Conservation (phyloP, 1,140 invertebrate genomes). For the Neelides sp. region DNA sequence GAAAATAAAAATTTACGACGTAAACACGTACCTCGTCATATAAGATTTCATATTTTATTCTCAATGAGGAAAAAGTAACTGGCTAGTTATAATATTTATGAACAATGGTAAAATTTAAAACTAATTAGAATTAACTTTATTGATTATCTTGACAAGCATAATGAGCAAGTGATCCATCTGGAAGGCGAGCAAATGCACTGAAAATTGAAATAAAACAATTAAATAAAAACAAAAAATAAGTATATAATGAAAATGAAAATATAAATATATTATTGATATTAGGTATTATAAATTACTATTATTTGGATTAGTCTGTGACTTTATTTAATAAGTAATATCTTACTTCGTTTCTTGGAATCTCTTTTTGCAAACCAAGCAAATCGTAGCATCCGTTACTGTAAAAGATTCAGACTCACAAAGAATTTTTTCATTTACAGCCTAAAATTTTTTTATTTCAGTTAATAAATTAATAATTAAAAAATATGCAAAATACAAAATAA, state of each 20-base stretch:
- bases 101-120: neutral
- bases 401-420: conserved; percentile 66
- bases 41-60: neutral
- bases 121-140: neutral
- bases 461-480: conserved; percentile 6
- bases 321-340: conserved; percentile 28
- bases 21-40: too few relatives aligned
- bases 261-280: neutral
- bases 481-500: conserved; percentile 24
- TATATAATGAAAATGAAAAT: conserved; percentile 1
- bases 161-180: conserved; percentile 83
- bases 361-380: conserved; percentile 83
- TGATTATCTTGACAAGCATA: conserved; percentile 54
- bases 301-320: neutral
- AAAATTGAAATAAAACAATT: conserved; percentile 36
- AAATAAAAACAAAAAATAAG: conserved; percentile 13
- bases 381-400: conserved; percentile 67
- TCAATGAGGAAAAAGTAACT: neutral
- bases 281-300: conserved; percentile 1
- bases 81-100: neutral
- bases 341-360: conserved; percentile 77
- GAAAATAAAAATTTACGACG: neutral
- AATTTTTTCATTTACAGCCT: conserved; percentile 65
- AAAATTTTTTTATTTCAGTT: conserved; percentile 17
- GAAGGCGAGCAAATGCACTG: conserved; percentile 80